These are phyloP conservation scores for Musca domestica DNA, from an alignment of 1,140 invertebrate species.

Conservation along the genomic window DNA sequence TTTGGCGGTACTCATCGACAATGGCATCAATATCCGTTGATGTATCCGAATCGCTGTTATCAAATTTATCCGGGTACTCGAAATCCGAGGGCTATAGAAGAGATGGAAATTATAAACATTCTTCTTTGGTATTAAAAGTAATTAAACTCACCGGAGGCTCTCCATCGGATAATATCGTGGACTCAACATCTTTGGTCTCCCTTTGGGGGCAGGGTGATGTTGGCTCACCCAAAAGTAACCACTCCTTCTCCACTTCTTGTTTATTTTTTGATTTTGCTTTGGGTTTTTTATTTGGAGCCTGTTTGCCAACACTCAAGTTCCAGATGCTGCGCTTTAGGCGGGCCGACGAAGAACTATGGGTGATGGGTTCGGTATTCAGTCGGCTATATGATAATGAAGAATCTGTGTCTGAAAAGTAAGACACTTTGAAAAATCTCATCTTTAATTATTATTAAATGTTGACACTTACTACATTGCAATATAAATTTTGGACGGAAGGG, in stretches of 20 bases:
- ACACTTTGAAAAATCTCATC: neutral
- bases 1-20: conserved; percentile 52
- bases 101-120: neutral
- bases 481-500: conserved; percentile 49
- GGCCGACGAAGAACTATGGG: conserved; percentile 32
- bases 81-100: conserved; percentile 44
- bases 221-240: conserved; percentile 50
- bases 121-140: too few species aligned
- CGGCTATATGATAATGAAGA: conserved; percentile 50
- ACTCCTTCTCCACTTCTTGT: conserved; percentile 51
- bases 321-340: conserved; percentile 44
- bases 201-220: conserved; percentile 45
- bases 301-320: conserved; percentile 45
- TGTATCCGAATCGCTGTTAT: conserved; percentile 50
- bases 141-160: conserved; percentile 42
- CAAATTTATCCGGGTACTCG: conserved; percentile 49
- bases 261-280: conserved; percentile 42
- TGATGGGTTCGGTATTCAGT: conserved; percentile 42
- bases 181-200: conserved; percentile 45
- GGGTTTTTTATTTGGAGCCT: conserved; percentile 37
- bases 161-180: conserved; percentile 45
- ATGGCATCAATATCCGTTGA: conserved; percentile 53
- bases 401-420: conserved; percentile 25
- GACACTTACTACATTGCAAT: conserved; percentile 39
- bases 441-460: neutral